Conservation (phyloP, 2,888 invertebrate species). For the Chrysolina americana region DNA sequence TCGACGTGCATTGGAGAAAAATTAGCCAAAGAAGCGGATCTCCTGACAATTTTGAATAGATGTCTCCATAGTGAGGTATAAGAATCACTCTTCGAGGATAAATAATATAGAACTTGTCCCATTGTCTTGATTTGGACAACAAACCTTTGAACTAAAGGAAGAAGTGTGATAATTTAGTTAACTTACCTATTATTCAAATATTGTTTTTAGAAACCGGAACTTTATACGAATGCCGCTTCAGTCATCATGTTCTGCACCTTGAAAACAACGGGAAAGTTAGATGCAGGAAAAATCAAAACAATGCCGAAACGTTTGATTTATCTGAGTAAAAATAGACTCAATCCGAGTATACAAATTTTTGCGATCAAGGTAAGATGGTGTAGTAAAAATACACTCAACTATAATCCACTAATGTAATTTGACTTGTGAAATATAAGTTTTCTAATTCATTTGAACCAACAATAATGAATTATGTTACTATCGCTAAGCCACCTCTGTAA, state of each 20-base stretch:
- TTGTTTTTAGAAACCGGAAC: conserved; percentile 55
- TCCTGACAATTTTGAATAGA: conserved; percentile 61
- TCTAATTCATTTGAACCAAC: too few relatives aligned
- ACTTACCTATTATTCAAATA: too few relatives aligned
- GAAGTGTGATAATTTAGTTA: too few relatives aligned
- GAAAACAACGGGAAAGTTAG: conserved; percentile 60
- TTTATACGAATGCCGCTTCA: conserved; percentile 61
- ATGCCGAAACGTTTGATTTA: conserved; percentile 58
- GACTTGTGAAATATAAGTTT: too few relatives aligned
- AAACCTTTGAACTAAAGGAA: background rate
- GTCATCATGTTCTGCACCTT: conserved; percentile 65
- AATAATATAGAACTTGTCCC: too few relatives aligned
- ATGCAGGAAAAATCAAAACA: conserved; percentile 55
- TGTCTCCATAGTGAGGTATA: conserved; percentile 63
- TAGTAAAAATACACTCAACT: too few relatives aligned
- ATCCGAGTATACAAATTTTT: conserved; percentile 37
- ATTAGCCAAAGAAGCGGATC: conserved; percentile 62
- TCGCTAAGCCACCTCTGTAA: too few relatives aligned
- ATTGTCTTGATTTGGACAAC: background rate
- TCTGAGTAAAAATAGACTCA: conserved; percentile 35
- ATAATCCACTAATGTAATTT: too few relatives aligned
- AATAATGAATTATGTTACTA: too few relatives aligned
- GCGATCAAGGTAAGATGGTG: conserved; percentile 37
- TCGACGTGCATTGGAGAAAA: conserved; percentile 64
- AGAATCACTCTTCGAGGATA: background rate